Evolutionary conservation across 2,113 vertebrate species (phyloP), one percentile per base, ranked within the genome.

Genomic region (Scophthalmus maximus): DNA sequence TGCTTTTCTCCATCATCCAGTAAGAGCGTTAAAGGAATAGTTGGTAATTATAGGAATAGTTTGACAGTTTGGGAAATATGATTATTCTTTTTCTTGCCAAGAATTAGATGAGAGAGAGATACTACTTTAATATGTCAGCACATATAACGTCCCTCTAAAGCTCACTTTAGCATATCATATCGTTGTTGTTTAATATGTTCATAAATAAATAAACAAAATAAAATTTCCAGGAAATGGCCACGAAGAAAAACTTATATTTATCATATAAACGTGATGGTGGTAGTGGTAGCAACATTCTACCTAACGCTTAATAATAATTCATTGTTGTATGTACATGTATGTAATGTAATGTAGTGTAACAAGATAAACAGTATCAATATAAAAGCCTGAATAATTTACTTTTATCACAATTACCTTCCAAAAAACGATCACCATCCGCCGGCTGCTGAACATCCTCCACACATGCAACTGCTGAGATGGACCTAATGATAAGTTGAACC

Each of bases 351-450:
- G 8, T 20, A n/a, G 18, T n/a, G 18, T 46, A 5, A 42, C 18
- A 17, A 17, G 15, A 40, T 46, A n/a, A n/a, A 2, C 9, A 34
- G 4, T 27, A 9, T 49, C 7, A 42, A 18, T 8, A 8, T 25
- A 27, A 34, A 61, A 42, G 15, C 14, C 68, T 46, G 15, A 22
- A 26, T 26, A 3, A 63, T 46, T 0, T n/a, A n/a, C n/a, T n/a
- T n/a, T n/a, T n/a, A 12, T 55, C 10, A 38, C 11, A 27, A 20
- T 50, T 88, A 94, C 94, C 92, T 94, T 92, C 94, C 94, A 94
- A 14, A 94, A 64, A 60, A 93, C 82, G 0, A 76, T 91, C 53
- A 94, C 81, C 10, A 14, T 57, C 70, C 22, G 63, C 32, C 3
- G 38, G 25, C n/a, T n/a, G 47, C 29, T 59, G 7, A 92, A 50